These are phyloP conservation scores for Antedon bifida DNA, from an alignment of 35 echinoderm and acorn worm species.

Conservation along the genomic window DNA sequence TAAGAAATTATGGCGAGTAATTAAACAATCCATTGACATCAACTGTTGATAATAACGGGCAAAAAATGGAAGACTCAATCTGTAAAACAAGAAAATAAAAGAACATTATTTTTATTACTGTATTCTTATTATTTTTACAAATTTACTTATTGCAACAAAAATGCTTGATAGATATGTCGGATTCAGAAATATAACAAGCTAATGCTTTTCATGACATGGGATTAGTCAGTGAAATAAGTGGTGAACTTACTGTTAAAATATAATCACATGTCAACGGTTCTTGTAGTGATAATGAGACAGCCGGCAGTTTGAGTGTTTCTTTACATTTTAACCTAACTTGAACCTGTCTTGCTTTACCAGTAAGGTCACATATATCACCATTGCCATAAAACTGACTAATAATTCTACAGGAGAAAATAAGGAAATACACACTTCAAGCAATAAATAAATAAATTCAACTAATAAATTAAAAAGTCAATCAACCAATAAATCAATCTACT, in stretches of 20 bases:
- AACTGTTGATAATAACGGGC: background rate
- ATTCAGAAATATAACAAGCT: too few relatives aligned
- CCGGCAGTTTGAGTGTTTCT: conserved; percentile 29
- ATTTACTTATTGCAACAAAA: too few relatives aligned
- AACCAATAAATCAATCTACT: too few relatives aligned
- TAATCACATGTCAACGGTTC: conserved; percentile 79
- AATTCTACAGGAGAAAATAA: conserved; percentile 16
- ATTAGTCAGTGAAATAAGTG: too few relatives aligned
- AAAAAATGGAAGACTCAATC: background rate
- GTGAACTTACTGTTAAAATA: conserved; percentile 86
- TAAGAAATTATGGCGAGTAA: background rate
- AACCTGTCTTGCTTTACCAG: conserved; percentile 67
- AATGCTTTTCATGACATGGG: too few relatives aligned
- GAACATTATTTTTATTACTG: too few relatives aligned
- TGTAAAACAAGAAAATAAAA: background rate
- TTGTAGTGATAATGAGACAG: conserved; percentile 65
- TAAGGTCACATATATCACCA: conserved; percentile 89
- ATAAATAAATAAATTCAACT: too few relatives aligned
- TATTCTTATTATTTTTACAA: too few relatives aligned
- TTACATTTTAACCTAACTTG: conserved; percentile 87
- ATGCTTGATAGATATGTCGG: too few relatives aligned
- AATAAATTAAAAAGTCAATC: too few relatives aligned
- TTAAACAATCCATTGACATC: background rate
- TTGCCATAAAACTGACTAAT: conserved; percentile 64
- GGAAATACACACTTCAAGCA: too few relatives aligned